Evolutionary conservation across 2,113 vertebrate species (phyloP).

Genomic region (Callocephalon fimbriatum): DNA sequence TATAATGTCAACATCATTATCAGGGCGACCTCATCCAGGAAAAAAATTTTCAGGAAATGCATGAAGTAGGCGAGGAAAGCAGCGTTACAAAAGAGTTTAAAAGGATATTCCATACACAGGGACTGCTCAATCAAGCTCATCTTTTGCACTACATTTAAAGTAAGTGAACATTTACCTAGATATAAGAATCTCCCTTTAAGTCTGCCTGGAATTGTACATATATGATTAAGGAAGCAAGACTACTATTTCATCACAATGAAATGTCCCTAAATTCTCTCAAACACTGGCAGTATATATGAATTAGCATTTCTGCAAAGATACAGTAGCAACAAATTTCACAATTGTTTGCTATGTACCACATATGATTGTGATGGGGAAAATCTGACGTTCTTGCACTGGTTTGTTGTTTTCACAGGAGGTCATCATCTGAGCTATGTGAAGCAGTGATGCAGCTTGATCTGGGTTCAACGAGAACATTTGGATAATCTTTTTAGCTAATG

Average conservation of each 20-base stretch:
- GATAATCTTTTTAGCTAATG: constrained; percentile 69
- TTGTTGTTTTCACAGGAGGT: not conserved
- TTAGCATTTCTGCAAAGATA: not conserved
- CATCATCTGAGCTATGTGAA: constrained; percentile 77
- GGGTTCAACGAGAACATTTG: constrained; percentile 69
- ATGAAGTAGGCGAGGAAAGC: not conserved
- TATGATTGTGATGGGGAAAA: constrained; percentile 75
- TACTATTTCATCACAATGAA: not conserved
- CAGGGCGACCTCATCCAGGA: not conserved
- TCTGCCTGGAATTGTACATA: not conserved
- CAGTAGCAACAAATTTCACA: not conserved
- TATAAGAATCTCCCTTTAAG: not conserved
- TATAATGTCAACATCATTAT: not conserved
- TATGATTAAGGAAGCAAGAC: not conserved
- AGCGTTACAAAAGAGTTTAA: not conserved
- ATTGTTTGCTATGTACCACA: constrained; percentile 58
- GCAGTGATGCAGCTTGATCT: constrained; percentile 74
- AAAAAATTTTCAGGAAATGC: not conserved
- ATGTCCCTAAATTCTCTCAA: not conserved
- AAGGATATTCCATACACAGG: not conserved
- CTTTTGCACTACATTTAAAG: not conserved
- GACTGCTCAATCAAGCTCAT: not conserved
- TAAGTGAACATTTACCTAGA: not conserved
- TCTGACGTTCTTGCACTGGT: not conserved
- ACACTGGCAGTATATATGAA: not conserved